phyloP scores from a whole-genome alignment of 2,888 invertebrate genomes.

The Helleia helle region DNA sequence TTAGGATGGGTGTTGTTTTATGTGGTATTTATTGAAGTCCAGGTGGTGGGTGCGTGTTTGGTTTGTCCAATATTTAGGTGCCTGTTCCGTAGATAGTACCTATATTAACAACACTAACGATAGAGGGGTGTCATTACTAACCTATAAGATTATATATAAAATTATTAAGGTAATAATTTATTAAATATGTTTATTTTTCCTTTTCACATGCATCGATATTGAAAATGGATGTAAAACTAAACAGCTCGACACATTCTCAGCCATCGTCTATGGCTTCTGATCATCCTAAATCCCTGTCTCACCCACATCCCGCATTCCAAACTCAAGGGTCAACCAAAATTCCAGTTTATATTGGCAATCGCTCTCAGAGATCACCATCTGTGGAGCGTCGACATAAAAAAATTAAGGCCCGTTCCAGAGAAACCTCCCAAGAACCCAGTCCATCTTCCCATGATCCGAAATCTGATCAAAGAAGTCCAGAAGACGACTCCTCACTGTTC shows the following conservation, averaged over 20 bases:
- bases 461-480: constrained; percentile 69
- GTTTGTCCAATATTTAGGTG: not conserved
- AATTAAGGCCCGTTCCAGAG: constrained; percentile 49
- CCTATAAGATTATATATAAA: constrained; percentile 29
- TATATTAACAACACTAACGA: constrained; percentile 8
- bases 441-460: constrained; percentile 64
- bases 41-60: constrained; percentile 18
- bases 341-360: constrained; percentile 79
- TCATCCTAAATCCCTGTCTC: constrained; percentile 61
- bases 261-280: constrained; percentile 67
- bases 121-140: constrained; percentile 21
- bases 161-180: constrained; percentile 18
- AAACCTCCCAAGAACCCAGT: constrained; percentile 60
- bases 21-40: not conserved
- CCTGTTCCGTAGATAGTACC: not conserved
- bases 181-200: constrained; percentile 36
- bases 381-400: constrained; percentile 47
- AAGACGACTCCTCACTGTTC: constrained; percentile 71
- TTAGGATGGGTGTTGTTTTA: too few species aligned
- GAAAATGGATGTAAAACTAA: constrained; percentile 45
- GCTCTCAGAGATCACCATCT: constrained; percentile 73
- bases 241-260: constrained; percentile 71
- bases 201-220: constrained; percentile 58
- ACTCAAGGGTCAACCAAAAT: constrained; percentile 81
- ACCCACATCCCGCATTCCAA: constrained; percentile 71